Percentiles rank a stretch among this genome's conserved stretches.
These are phyloP conservation scores for Motacilla tschutschensis DNA, from an alignment of 2,113 vertebrate species.

Conservation along the genomic window DNA sequence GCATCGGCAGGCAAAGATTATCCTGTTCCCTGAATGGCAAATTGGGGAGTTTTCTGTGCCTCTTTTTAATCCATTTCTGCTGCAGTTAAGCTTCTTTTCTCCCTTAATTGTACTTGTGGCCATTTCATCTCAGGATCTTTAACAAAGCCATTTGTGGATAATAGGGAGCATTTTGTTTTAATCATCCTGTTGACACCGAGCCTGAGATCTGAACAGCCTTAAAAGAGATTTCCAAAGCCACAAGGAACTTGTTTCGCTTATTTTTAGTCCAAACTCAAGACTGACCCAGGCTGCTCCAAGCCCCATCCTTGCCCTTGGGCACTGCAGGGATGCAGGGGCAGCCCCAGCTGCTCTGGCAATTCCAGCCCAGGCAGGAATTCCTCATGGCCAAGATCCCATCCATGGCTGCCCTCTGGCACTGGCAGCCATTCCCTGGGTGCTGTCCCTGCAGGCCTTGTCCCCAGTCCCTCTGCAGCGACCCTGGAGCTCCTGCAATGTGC, in stretches of 20 bases:
- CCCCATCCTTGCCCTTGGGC: background rate
- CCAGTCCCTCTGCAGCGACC: background rate
- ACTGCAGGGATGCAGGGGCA: background rate
- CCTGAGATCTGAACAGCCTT: fast-evolving
- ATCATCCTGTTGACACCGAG: constrained; percentile 9
- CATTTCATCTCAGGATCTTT: constrained; percentile 12
- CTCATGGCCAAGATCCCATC: background rate
- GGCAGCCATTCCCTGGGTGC: background rate
- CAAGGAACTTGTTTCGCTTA: background rate
- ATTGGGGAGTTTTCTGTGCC: constrained; percentile 47
- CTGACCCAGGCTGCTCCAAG: background rate
- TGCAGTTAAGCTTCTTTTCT: constrained; percentile 27
- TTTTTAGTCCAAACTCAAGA: background rate
- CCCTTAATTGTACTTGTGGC: constrained; percentile 23
- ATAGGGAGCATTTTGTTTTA: constrained; percentile 18
- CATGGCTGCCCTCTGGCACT: fast-evolving
- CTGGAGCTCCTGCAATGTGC: background rate
- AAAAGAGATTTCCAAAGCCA: background rate
- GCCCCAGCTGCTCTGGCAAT: background rate
- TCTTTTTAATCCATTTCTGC: constrained; percentile 20
- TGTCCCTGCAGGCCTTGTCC: background rate
- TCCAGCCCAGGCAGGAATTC: background rate
- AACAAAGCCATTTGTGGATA: background rate
- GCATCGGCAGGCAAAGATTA: constrained; percentile 34
- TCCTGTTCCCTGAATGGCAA: constrained; percentile 21